These are phyloP conservation scores for Propsilocerus akamusi DNA, from an alignment of 1,140 invertebrate genomes.

Conservation along the genomic window DNA sequence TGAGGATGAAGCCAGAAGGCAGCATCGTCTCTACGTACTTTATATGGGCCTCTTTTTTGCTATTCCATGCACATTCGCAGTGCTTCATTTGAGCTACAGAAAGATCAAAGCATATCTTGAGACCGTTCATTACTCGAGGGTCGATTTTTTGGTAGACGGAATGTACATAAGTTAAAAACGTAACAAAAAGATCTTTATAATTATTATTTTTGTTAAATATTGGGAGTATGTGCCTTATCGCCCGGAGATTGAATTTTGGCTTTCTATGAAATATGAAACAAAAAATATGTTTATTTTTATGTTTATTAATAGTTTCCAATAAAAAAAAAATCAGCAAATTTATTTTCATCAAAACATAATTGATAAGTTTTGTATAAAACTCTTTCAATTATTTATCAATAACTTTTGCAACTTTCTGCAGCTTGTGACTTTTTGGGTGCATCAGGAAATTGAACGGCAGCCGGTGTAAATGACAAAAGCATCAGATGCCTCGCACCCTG, in stretches of 20 bases:
- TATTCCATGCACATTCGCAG: constrained; percentile 27
- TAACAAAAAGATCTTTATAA: too few relatives aligned
- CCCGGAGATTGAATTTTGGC: too few relatives aligned
- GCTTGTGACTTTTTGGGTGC: constrained; percentile 24
- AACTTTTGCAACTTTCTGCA: too few relatives aligned
- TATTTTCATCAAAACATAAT: too few relatives aligned
- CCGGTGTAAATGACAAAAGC: constrained; percentile 59
- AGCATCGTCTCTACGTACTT: constrained; percentile 28
- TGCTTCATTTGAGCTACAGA: constrained; percentile 30
- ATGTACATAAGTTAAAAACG: constrained; percentile 29
- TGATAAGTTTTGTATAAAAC: too few relatives aligned
- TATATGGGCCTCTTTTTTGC: constrained; percentile 26
- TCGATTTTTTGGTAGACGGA: constrained; percentile 45
- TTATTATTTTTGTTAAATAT: too few relatives aligned
- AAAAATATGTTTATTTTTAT: too few relatives aligned
- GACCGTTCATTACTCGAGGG: constrained; percentile 37
- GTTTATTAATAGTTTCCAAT: too few relatives aligned
- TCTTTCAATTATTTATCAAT: too few relatives aligned
- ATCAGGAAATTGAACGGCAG: constrained; percentile 56
- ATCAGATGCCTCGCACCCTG: constrained; percentile 59
- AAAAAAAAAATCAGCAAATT: too few relatives aligned
- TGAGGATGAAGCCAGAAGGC: constrained; percentile 15
- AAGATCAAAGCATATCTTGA: constrained; percentile 38
- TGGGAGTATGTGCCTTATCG: too few relatives aligned
- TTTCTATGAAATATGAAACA: too few relatives aligned